These are phyloP conservation scores for Cottoperca gobio DNA, from an alignment of 2,797 vertebrate species.

Conservation along the genomic window DNA sequence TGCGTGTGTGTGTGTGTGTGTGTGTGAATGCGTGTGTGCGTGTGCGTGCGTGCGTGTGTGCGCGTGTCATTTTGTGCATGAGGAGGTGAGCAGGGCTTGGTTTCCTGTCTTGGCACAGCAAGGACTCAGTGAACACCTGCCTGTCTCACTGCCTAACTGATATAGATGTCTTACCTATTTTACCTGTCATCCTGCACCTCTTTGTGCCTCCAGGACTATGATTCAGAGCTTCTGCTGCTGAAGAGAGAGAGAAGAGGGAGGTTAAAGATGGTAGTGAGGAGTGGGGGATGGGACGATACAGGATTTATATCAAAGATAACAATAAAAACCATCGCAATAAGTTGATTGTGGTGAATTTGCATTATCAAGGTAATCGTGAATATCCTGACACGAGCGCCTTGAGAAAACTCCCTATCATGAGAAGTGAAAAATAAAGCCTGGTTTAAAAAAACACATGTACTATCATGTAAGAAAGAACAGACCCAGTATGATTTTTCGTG, in stretches of 20 bases:
- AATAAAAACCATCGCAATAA: too few relatives aligned
- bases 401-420: too few relatives aligned
- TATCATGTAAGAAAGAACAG: too few relatives aligned
- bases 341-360: too few relatives aligned
- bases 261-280: background rate
- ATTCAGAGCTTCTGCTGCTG: background rate
- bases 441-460: too few relatives aligned
- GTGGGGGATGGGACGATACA: too few relatives aligned
- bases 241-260: background rate
- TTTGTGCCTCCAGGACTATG: background rate
- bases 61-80: background rate
- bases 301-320: too few relatives aligned
- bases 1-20: constrained; percentile 28
- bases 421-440: too few relatives aligned
- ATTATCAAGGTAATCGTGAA: too few relatives aligned
- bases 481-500: too few relatives aligned
- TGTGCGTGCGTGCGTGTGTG: constrained; percentile 3
- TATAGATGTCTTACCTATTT: constrained; percentile 17
- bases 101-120: constrained; percentile 66
- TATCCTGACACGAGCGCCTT: too few relatives aligned
- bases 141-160: constrained; percentile 17
- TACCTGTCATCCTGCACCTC: background rate
- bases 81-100: constrained; percentile 49
- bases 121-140: constrained; percentile 46
- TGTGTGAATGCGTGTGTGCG: constrained; percentile 15